phyloP scores from a whole-genome alignment of 2,113 vertebrate species.

The Campylorhamphus procurvoides region DNA sequence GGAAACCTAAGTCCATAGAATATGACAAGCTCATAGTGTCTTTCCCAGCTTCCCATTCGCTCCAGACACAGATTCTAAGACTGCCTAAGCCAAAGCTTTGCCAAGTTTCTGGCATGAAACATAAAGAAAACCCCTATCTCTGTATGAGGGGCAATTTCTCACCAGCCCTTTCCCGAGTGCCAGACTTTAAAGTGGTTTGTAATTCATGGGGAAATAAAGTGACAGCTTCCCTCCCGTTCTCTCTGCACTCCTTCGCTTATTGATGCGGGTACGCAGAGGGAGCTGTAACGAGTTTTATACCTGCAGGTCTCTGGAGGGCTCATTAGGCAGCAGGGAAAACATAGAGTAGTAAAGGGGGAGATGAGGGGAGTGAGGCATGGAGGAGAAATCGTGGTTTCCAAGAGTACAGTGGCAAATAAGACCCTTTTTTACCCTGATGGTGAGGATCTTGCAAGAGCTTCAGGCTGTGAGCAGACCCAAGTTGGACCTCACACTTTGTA shows the following conservation, averaged over 20 bases:
- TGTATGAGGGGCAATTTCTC: conserved; percentile 45
- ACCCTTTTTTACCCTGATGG: neutral
- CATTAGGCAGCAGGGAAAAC: conserved; percentile 79
- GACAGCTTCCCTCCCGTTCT: conserved; percentile 57
- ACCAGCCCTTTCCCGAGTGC: conserved; percentile 26
- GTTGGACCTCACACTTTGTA: neutral
- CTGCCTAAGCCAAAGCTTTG: neutral
- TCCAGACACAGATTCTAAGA: neutral
- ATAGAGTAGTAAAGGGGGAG: conserved; percentile 64
- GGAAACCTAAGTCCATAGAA: neutral
- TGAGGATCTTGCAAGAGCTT: neutral
- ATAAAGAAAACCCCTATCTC: conserved; percentile 54
- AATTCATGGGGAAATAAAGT: conserved; percentile 77
- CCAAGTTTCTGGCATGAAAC: conserved; percentile 32
- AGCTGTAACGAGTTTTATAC: conserved; percentile 77
- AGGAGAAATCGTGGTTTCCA: conserved; percentile 69
- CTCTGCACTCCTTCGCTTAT: conserved; percentile 65
- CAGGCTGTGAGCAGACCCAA: neutral
- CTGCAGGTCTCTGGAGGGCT: conserved; percentile 78
- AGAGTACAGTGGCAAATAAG: conserved; percentile 50
- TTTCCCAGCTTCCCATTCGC: neutral
- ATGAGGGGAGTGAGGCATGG: conserved; percentile 56
- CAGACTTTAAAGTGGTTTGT: conserved; percentile 71
- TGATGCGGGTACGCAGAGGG: conserved; percentile 67
- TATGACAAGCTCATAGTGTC: neutral